A percentile compares a stretch with the other conserved stretches of the same genome.
Conservation (phyloP, 2,888 invertebrate species). For the Mythimna vitellina region DNA sequence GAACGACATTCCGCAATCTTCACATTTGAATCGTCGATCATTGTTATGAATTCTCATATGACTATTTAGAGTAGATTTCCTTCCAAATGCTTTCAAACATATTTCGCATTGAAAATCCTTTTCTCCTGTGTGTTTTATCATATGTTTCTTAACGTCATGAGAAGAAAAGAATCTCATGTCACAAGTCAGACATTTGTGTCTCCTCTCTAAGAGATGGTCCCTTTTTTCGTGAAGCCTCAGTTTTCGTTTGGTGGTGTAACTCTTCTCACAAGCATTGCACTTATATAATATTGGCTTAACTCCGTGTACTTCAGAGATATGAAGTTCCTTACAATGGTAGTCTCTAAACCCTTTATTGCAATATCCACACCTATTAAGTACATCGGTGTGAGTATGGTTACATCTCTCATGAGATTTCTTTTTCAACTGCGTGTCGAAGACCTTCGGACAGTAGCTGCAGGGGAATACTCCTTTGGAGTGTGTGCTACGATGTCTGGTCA, state of each 20-base stretch:
- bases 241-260: constrained; percentile 33
- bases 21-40: constrained; percentile 67
- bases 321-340: constrained; percentile 28
- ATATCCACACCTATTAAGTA: constrained; percentile 66
- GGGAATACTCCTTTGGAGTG: constrained; percentile 58
- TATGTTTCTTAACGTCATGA: constrained; percentile 76
- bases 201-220: constrained; percentile 67
- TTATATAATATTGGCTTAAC: constrained; percentile 1
- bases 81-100: constrained; percentile 75
- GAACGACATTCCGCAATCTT: constrained; percentile 64
- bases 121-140: constrained; percentile 80
- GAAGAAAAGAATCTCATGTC: constrained; percentile 63
- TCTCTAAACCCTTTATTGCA: constrained; percentile 70
- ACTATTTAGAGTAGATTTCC: constrained; percentile 73
- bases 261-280: constrained; percentile 51
- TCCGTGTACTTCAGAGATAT: constrained; percentile 41
- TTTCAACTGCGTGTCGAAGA: constrained; percentile 74
- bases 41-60: constrained; percentile 76
- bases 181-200: constrained; percentile 68
- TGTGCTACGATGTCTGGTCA: constrained; percentile 48
- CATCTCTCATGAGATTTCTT: constrained; percentile 73
- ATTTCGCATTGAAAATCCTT: constrained; percentile 80
- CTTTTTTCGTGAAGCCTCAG: constrained; percentile 44
- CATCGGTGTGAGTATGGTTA: constrained; percentile 32
- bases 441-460: constrained; percentile 76